A percentile compares a stretch with the other conserved stretches of the same genome.
These are phyloP conservation scores for Enteromius treurensis DNA, from an alignment of 2,797 vertebrate genomes.

Conservation along the genomic window DNA sequence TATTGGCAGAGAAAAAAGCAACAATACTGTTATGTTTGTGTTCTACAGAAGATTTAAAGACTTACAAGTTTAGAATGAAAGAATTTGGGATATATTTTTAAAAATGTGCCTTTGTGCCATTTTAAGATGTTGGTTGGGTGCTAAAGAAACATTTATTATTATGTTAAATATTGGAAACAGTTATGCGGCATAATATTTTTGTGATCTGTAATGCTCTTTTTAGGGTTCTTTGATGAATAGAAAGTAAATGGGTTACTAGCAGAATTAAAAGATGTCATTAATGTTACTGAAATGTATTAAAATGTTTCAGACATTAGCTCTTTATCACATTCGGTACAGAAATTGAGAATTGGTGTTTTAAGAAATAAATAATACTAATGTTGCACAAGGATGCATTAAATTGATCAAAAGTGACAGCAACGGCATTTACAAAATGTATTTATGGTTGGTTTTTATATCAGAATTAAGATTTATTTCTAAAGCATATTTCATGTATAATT, in stretches of 20 bases:
- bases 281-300: neutral
- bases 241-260: neutral
- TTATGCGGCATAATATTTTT: neutral
- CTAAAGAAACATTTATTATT: neutral
- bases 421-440: neutral
- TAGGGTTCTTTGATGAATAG: neutral
- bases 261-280: neutral
- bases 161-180: neutral
- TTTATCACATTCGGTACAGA: neutral
- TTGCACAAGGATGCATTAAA: neutral
- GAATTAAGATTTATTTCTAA: neutral
- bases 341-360: too few species aligned
- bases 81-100: too few species aligned
- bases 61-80: neutral
- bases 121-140: neutral
- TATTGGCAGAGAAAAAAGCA: neutral
- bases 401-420: neutral
- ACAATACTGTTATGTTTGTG: neutral
- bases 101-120: neutral
- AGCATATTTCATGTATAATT: neutral
- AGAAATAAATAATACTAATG: too few species aligned
- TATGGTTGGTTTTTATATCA: neutral
- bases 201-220: neutral
- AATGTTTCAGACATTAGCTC: neutral
- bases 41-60: neutral